Evolutionary conservation across 1,140 invertebrate genomes (phyloP).

Genomic region (Drosophila nikananu): DNA sequence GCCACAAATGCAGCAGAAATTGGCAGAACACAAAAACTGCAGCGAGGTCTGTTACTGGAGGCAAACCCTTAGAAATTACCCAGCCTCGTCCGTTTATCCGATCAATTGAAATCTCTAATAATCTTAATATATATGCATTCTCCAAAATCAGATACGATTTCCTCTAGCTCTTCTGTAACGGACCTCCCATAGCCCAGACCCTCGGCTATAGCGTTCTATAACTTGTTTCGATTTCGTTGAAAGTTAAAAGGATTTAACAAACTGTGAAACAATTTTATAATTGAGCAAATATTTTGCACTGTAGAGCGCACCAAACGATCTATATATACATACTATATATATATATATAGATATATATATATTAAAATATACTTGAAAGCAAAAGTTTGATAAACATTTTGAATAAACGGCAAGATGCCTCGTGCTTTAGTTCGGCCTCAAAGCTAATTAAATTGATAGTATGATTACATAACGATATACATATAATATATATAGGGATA

Average conservation of each 20-base stretch:
- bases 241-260: slow-evolving; percentile 42
- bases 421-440: slow-evolving; percentile 64
- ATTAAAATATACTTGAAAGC: slow-evolving; percentile 30
- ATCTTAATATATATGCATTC: too few relatives aligned
- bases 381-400: slow-evolving; percentile 69
- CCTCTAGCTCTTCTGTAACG: not conserved
- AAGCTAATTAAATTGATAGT: slow-evolving; percentile 50
- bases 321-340: slow-evolving; percentile 34
- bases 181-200: slow-evolving; percentile 23
- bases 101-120: too few relatives aligned
- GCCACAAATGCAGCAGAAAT: slow-evolving; percentile 9
- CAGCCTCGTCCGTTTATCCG: not conserved
- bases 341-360: slow-evolving; percentile 18
- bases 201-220: slow-evolving; percentile 25
- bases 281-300: slow-evolving; percentile 81
- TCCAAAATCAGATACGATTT: not conserved
- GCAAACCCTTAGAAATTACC: too few relatives aligned
- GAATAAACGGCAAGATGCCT: slow-evolving; percentile 45
- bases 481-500: slow-evolving; percentile 22
- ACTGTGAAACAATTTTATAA: slow-evolving; percentile 79
- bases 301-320: slow-evolving; percentile 69
- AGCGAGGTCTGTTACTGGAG: slow-evolving; percentile 6
- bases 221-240: slow-evolving; percentile 22
- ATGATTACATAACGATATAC: slow-evolving; percentile 29
- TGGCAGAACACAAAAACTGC: not conserved